phyloP scores from a whole-genome alignment of 2,113 vertebrate species.

The Trogon surrucura region DNA sequence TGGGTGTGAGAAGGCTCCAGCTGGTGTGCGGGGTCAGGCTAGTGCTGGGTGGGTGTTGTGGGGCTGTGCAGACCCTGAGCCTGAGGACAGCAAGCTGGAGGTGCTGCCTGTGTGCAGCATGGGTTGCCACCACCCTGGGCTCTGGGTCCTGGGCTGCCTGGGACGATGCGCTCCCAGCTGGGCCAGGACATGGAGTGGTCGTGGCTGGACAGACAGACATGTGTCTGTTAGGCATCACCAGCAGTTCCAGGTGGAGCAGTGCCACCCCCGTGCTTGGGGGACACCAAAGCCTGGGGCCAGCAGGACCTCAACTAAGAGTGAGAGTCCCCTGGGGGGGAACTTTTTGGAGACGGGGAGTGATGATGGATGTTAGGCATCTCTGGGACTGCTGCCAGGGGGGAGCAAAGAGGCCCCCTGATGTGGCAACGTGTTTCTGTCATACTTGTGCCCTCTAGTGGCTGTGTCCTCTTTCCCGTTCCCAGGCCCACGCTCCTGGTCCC shows the following conservation, averaged over 20 bases:
- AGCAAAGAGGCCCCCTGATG: fast-evolving
- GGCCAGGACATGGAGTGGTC: not conserved
- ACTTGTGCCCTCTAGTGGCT: conserved; percentile 63
- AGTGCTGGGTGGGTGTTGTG: not conserved
- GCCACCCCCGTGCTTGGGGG: not conserved
- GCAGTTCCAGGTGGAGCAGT: not conserved
- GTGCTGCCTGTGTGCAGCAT: not conserved
- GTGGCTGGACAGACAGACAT: fast-evolving
- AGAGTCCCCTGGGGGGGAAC: too few species aligned
- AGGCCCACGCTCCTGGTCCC: not conserved
- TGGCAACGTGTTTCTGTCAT: conserved; percentile 9
- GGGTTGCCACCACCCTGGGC: fast-evolving
- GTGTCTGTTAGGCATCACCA: fast-evolving
- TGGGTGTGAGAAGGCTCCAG: not conserved
- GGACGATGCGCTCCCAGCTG: not conserved
- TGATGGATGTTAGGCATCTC: not conserved
- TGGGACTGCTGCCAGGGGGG: too few species aligned
- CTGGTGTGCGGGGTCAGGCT: not conserved
- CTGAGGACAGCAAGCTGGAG: not conserved
- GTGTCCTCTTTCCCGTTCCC: not conserved
- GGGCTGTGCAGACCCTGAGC: not conserved
- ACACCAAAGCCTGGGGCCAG: too few species aligned
- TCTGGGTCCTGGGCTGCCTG: not conserved
- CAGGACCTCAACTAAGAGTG: not conserved
- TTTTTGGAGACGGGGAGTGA: not conserved